Percentiles rank a stretch among this genome's conserved stretches.
phyloP scores from a whole-genome alignment of 2,113 vertebrate genomes.

The Aviceda subcristata region DNA sequence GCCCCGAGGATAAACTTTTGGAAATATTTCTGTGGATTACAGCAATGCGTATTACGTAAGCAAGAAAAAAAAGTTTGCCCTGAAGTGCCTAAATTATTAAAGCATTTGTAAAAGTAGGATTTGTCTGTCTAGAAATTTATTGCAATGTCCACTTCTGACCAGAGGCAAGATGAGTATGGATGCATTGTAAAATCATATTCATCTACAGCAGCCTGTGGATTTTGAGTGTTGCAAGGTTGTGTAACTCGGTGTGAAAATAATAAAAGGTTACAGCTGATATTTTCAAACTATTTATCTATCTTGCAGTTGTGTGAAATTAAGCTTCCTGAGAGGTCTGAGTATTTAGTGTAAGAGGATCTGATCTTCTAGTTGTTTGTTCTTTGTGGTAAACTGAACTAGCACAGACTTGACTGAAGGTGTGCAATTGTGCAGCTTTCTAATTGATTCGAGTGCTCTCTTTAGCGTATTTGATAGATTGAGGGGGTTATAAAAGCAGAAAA shows the following conservation, averaged over 20 bases:
- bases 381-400: not conserved
- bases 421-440: not conserved
- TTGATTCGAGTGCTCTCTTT: not conserved
- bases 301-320: not conserved
- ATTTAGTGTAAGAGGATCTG: not conserved
- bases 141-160: not conserved
- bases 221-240: not conserved
- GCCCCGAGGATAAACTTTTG: not conserved
- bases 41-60: not conserved
- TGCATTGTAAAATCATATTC: not conserved
- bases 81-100: slow-evolving; percentile 12
- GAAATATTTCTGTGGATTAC: slow-evolving; percentile 29
- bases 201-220: not conserved
- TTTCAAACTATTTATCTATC: not conserved
- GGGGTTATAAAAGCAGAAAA: not conserved
- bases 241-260: not conserved
- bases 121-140: not conserved
- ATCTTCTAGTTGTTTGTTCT: not conserved
- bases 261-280: not conserved
- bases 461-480: not conserved
- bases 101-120: not conserved
- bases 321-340: not conserved
- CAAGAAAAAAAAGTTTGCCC: not conserved
- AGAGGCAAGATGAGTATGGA: fast-evolving
- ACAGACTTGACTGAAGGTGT: not conserved